phyloP scores from a whole-genome alignment of 2,113 vertebrate genomes.

The Danio rerio region GRCz12tu NC_133194.1:32852001-32852500 shows the following conservation, averaged over 20 bases:
- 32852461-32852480: too few species aligned
- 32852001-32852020: constrained; percentile 38
- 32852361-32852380: background rate
- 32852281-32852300: background rate
- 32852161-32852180: constrained; percentile 35
- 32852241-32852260: background rate
- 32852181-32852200: constrained; percentile 8
- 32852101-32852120: constrained; percentile 36
- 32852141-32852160: constrained; percentile 29
- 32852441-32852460: too few species aligned
- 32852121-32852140: constrained; percentile 34
- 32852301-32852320: constrained; percentile 34
- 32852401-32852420: too few species aligned
- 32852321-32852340: constrained; percentile 16
- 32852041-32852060: constrained; percentile 41
- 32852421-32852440: too few species aligned
- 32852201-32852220: constrained; percentile 12
- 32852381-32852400: too few species aligned
- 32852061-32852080: constrained; percentile 41
- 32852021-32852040: constrained; percentile 19
- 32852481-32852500: too few species aligned
- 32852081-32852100: constrained; percentile 29
- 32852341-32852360: background rate
- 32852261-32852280: background rate
- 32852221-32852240: background rate